Evolutionary conservation across 1,140 invertebrate species (phyloP).

Genomic region (Archivesica marissinica): DNA sequence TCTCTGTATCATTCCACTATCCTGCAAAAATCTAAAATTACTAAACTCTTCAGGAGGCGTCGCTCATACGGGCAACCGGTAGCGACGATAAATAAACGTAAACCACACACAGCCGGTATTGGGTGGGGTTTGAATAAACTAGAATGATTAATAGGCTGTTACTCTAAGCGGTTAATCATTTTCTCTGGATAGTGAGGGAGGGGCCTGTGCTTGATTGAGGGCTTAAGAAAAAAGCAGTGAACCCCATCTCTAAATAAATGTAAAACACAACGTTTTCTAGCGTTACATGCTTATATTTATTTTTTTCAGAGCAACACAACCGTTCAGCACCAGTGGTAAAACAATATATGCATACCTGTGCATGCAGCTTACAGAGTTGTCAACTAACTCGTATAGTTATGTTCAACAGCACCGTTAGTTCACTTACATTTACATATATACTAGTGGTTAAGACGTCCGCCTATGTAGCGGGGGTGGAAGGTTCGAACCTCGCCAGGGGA

Average conservation of each 20-base stretch:
- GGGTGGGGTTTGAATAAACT: too few species aligned
- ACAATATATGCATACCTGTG: constrained; percentile 34
- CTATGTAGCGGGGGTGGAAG: background rate
- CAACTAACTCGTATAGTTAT: constrained; percentile 19
- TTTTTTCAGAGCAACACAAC: background rate
- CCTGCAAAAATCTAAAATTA: too few species aligned
- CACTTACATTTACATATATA: background rate
- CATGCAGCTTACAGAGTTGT: constrained; percentile 1
- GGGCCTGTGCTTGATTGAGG: background rate
- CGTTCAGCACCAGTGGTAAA: background rate
- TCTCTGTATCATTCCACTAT: too few species aligned
- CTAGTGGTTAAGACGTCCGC: background rate
- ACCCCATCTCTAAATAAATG: background rate
- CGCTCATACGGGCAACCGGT: too few species aligned
- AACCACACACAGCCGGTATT: too few species aligned
- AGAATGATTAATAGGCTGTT: too few species aligned
- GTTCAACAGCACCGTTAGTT: constrained; percentile 7
- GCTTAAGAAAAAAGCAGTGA: background rate
- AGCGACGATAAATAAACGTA: too few species aligned
- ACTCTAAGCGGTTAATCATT: too few species aligned
- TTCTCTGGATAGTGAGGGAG: background rate
- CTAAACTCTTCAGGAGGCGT: too few species aligned
- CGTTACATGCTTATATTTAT: background rate
- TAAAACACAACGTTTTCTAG: background rate
- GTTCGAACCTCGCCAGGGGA: too few species aligned